A percentile compares a stretch with the other conserved stretches of the same genome.
Conservation (phyloP, 2,888 invertebrate species). For the Syritta pipiens region DNA sequence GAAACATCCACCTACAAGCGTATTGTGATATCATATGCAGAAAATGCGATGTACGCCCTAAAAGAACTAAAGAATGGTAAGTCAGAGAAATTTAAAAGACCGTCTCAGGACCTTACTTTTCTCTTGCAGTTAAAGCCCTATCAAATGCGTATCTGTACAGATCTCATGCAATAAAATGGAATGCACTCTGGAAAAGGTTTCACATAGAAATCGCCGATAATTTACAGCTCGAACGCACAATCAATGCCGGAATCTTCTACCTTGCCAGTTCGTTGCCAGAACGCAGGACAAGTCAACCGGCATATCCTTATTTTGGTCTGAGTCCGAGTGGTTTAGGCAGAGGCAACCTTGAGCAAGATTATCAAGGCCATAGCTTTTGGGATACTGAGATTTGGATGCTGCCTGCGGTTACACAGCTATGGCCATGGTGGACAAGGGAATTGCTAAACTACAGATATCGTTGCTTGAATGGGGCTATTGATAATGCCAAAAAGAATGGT, state of each 20-base stretch:
- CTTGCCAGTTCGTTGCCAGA: constrained; percentile 82
- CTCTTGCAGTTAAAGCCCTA: constrained; percentile 50
- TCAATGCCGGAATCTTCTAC: constrained; percentile 82
- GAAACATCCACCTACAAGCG: constrained; percentile 77
- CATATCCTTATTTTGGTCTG: constrained; percentile 80
- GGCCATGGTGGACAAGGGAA: constrained; percentile 80
- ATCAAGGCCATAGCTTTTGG: constrained; percentile 83
- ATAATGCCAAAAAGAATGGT: constrained; percentile 80
- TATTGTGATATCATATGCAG: constrained; percentile 81
- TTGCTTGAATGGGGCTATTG: constrained; percentile 80
- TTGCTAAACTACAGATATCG: constrained; percentile 81
- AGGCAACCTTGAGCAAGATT: constrained; percentile 75
- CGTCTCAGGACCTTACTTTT: neutral
- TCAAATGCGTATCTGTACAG: constrained; percentile 79
- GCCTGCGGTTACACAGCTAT: constrained; percentile 81
- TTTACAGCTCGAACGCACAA: constrained; percentile 78
- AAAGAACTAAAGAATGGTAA: constrained; percentile 77
- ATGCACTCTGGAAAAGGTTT: constrained; percentile 80
- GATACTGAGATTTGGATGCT: constrained; percentile 85
- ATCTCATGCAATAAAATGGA: constrained; percentile 81
- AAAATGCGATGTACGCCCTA: constrained; percentile 79
- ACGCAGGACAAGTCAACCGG: constrained; percentile 79
- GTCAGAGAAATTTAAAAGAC: neutral
- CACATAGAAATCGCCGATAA: constrained; percentile 81
- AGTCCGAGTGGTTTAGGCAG: constrained; percentile 83